Base-by-base conservation (phyloP, 1,140 invertebrate species). In the Gonatopus flavifemur region DNA sequence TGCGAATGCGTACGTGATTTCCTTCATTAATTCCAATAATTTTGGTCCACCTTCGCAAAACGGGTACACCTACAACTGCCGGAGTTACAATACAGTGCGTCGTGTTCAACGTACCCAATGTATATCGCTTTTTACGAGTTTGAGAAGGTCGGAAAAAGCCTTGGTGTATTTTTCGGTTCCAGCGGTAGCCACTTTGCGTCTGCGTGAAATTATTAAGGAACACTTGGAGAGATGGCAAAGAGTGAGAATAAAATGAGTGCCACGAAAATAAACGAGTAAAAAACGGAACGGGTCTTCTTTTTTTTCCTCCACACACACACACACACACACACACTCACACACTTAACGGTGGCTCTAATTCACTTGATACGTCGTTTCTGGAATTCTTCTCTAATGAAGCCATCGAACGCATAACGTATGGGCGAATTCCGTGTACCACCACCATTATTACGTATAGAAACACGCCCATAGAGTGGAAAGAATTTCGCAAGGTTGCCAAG, bases 161-260 rank as follows among this genome's bases (percentile, higher is more conserved):
- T 32, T n/a, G 4, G n/a, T 4, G 6, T 32, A 13, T 32, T 32
- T 32, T 13, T 32, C 16, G 16, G n/a, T 15, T n/a, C 3, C 12
- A 31, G n/a, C n/a, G 28, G n/a, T 15, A 32, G n/a, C 16, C 31
- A 15, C 16, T 9, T 15, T 32, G 37, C 31, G 38, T 24, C 31
- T 38, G 45, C 44, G 31, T 19, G 43, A 53, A 38, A 53, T 53
- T 53, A 53, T 49, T 49, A 7, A 53, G 38, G 36, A 48, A 47
- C 46, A 53, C 51, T 53, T 53, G 40, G 15, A 10, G 19, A 49
- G 19, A n/a, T 16, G 38, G 32, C 47, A 13, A 30, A 25, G 44
- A 52, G 37, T 39, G n/a, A 6, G 37, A 22, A 16, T 20, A 19
- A 19, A 30, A 9, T 9, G 15, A 24, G 8, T 33, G 37, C 3